Base-by-base conservation (phyloP, 1,140 invertebrate genomes). In the Solen grandis region DNA sequence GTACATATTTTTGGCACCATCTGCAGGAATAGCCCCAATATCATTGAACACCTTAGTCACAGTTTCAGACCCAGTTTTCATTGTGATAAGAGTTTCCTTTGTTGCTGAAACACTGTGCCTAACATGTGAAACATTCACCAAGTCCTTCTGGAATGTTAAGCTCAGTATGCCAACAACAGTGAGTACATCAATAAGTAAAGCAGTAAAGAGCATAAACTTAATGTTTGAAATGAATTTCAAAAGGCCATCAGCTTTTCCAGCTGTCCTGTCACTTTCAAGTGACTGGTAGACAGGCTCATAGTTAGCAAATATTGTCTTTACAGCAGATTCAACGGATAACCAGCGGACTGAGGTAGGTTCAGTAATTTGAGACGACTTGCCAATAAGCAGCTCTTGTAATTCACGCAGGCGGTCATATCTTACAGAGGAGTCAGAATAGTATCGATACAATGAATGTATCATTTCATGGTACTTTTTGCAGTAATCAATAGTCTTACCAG, bases 361-460 rank as follows among this genome's bases (percentile, higher is more conserved):
- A 35, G 72, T n/a, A 0, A 74, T 35, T 59, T 60, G 38, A 0
- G 8, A 16, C 5, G n/a, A 19, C 31, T 60, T 36, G 16, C 70
- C 35, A 41, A 27, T 16, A 1, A 73, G 19, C 1, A 73, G 29
- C n/a, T 73, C 10, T 73, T 73, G 69, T 1, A 73, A 25, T 38
- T 73, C 69, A 5, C 54, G 14, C 3, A 73, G 35, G 14, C 41
- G 57, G n/a, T 73, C 69, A 60, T 73, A 73, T 25, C 54, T 35
- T 14, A 73, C 5, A 13, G 52, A 73, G 19, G 29, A 36, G 27
- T 73, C 69, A 73, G n/a, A 13, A 60, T 73, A 73, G 41, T 38
- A 73, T 31, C 29, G n/a, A 38, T 73, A 73, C 0, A 59, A 25
- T 0, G 5, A 25, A 22, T 73, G 52, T 25, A 73, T 73, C n/a